Evolutionary conservation across 2,113 vertebrate genomes (phyloP).

Genomic region (Proterorhinus semilunaris): DNA sequence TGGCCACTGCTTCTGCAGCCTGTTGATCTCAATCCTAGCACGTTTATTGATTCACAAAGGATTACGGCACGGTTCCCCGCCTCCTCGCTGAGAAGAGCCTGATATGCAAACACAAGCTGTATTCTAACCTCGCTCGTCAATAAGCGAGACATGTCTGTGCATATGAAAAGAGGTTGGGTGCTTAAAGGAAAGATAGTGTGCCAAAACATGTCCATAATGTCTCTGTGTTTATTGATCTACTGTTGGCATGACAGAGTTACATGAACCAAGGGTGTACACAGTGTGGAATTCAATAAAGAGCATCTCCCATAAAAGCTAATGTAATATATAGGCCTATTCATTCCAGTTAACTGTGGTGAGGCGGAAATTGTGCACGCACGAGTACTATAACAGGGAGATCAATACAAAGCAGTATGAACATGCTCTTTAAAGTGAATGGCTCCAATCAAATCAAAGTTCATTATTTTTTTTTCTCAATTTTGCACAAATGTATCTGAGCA

Average conservation of each 20-base stretch:
- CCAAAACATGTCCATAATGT: neutral
- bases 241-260: neutral
- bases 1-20: neutral
- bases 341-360: neutral
- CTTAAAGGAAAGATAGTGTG: neutral
- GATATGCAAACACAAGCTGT: slow-evolving; percentile 4
- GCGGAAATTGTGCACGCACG: neutral
- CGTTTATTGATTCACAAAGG: neutral
- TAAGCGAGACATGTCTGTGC: neutral
- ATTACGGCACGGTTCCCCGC: neutral
- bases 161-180: neutral
- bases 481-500: too few species aligned
- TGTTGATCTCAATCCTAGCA: neutral
- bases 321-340: neutral
- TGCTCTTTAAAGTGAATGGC: too few species aligned
- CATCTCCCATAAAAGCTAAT: neutral
- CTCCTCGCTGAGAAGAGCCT: neutral
- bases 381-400: neutral
- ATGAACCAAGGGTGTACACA: neutral
- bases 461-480: too few species aligned
- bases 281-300: neutral
- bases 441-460: too few species aligned
- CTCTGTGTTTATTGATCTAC: neutral
- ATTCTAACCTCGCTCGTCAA: neutral
- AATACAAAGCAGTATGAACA: neutral